Evolutionary conservation across 2,113 vertebrate species (phyloP).

Genomic region (Struthio camelus): DNA sequence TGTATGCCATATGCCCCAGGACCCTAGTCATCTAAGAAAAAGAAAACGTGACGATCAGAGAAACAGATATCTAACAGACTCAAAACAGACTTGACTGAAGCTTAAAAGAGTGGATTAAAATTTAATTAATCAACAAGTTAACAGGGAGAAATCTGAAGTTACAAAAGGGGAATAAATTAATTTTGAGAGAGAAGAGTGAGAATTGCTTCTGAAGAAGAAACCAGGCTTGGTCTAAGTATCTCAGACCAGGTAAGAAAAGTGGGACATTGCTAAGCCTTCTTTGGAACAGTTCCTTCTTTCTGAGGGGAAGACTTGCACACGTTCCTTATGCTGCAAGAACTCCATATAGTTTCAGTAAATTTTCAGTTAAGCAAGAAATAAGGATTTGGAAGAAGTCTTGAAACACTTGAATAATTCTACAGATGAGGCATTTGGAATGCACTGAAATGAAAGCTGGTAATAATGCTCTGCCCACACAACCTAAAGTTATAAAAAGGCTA

Average conservation of each 20-base stretch:
- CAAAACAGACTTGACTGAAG: not conserved
- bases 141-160: not conserved
- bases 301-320: not conserved
- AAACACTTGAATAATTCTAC: not conserved
- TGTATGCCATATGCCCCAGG: fast-evolving
- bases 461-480: not conserved
- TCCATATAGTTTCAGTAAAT: not conserved
- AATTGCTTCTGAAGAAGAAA: not conserved
- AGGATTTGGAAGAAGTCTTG: not conserved
- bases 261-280: not conserved
- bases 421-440: not conserved
- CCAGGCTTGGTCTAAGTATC: not conserved
- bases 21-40: not conserved
- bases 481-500: not conserved
- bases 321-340: not conserved
- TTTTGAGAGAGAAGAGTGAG: not conserved
- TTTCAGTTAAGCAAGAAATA: not conserved
- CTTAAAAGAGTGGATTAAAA: not conserved
- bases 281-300: not conserved
- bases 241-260: fast-evolving
- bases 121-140: not conserved
- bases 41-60: not conserved
- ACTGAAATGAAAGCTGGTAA: not conserved
- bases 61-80: not conserved
- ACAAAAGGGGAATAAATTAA: not conserved